These are phyloP conservation scores for Brachionus plicatilis DNA, from an alignment of 1,140 invertebrate genomes.

Conservation along the genomic window DNA sequence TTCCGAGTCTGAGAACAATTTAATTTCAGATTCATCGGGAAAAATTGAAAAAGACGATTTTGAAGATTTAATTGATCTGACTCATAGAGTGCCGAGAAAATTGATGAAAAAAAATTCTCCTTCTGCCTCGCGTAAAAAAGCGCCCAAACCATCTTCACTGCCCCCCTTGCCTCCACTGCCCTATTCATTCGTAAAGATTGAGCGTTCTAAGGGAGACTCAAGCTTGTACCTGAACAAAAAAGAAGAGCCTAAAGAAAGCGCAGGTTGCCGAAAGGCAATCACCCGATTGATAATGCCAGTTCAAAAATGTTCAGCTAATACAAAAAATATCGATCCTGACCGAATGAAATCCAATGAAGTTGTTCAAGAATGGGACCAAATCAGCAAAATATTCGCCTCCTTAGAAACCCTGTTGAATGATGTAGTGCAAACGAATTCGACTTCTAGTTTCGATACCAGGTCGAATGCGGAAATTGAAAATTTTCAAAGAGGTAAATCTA, in stretches of 20 bases:
- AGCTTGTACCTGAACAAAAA: not conserved
- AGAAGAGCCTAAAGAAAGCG: not conserved
- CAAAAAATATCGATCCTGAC: not conserved
- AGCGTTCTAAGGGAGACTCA: not conserved
- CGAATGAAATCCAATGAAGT: not conserved
- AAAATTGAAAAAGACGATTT: conserved; percentile 21
- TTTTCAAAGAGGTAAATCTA: not conserved
- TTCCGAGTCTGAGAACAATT: not conserved
- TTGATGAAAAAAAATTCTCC: not conserved
- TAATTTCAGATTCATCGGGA: not conserved
- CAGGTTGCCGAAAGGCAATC: not conserved
- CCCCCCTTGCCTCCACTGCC: conserved; percentile 16
- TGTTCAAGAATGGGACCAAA: conserved; percentile 35
- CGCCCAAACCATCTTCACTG: not conserved
- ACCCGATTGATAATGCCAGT: conserved; percentile 3
- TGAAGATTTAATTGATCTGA: conserved; percentile 19
- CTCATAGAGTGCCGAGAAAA: conserved; percentile 30
- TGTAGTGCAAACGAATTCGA: not conserved
- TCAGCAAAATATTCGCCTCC: conserved; percentile 36
- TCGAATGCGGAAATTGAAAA: not conserved
- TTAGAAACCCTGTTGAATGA: conserved; percentile 22
- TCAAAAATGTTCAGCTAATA: not conserved
- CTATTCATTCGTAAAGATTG: conserved; percentile 24
- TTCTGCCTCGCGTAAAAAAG: not conserved
- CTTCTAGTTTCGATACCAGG: not conserved